Percentiles rank a stretch among this genome's conserved stretches.
phyloP scores from a whole-genome alignment of 2,113 vertebrate genomes.

The Sturnira hondurensis region DNA sequence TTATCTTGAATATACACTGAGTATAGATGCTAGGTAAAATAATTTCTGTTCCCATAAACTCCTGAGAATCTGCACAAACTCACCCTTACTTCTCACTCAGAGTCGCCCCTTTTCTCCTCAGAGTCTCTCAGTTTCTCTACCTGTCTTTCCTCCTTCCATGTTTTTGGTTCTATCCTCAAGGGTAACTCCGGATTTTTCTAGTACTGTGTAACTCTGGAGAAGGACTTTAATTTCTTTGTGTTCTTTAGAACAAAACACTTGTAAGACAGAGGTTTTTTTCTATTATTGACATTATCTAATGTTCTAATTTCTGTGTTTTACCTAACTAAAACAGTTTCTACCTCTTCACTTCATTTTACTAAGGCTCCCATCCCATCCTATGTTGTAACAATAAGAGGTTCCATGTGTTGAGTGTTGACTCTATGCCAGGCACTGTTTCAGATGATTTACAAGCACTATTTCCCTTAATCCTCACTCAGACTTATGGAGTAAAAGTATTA shows the following conservation, averaged over 20 bases:
- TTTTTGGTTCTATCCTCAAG: not conserved
- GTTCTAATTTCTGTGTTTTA: not conserved
- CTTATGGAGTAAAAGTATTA: slow-evolving; percentile 31
- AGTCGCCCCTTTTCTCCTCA: no score
- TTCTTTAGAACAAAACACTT: slow-evolving; percentile 3
- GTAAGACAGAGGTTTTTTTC: not conserved
- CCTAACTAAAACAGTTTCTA: not conserved
- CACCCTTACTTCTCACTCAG: not conserved
- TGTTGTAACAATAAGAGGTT: not conserved
- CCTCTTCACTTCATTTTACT: not conserved
- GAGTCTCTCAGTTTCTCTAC: not conserved
- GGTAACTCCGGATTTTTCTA: not conserved
- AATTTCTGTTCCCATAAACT: not conserved
- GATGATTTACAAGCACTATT: not conserved
- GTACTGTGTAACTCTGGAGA: not conserved
- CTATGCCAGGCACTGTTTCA: not conserved
- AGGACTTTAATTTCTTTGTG: not conserved
- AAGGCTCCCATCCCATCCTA: not conserved
- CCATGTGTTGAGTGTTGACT: not conserved
- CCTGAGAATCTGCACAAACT: not conserved
- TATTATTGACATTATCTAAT: not conserved
- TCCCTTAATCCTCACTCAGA: not conserved
- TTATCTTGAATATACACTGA: not conserved
- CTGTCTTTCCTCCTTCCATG: not conserved
- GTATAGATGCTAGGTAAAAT: not conserved